phyloP scores from a whole-genome alignment of 2,797 vertebrate species.

The Tapera naevia region DNA sequence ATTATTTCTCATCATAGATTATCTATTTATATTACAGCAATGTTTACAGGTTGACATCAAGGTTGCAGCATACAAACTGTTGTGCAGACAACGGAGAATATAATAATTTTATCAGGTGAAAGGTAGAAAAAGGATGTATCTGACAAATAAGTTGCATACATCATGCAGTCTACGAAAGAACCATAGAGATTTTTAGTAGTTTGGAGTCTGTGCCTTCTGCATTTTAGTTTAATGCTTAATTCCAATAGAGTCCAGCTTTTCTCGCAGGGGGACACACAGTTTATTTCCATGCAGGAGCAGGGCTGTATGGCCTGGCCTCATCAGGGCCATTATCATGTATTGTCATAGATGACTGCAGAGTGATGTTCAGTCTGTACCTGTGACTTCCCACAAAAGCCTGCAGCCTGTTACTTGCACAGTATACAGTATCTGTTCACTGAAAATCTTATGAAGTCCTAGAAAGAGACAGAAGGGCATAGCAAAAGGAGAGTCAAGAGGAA shows the following conservation, averaged over 20 bases:
- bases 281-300: background rate
- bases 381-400: background rate
- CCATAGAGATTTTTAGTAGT: background rate
- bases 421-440: background rate
- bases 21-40: background rate
- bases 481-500: background rate
- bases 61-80: background rate
- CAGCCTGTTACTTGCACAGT: background rate
- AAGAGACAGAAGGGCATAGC: background rate
- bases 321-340: background rate
- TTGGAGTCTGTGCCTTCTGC: background rate
- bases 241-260: background rate
- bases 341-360: background rate
- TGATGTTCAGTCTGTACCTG: accelerated
- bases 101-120: background rate
- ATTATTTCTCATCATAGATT: background rate
- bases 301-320: background rate
- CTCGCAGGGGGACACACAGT: background rate
- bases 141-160: background rate
- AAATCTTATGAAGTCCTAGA: background rate
- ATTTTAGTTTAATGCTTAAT: background rate
- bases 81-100: background rate
- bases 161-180: background rate
- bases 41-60: background rate
- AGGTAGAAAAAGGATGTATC: no score